These are phyloP conservation scores for Tribolium castaneum DNA, from an alignment of 1,140 invertebrate genomes.

Conservation along the genomic window DNA sequence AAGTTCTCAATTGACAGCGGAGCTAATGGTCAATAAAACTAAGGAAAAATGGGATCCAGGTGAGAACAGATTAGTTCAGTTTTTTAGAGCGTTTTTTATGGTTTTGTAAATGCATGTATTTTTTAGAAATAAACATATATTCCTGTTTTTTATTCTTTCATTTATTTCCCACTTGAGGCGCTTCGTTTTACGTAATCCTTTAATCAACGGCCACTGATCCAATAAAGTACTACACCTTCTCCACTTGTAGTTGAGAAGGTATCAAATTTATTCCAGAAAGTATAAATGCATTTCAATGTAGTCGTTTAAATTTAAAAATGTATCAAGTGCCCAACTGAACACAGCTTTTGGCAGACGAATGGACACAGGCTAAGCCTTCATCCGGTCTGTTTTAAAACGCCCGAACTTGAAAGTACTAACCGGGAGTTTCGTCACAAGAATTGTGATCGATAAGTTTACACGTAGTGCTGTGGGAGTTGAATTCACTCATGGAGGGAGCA, in stretches of 20 bases:
- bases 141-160: neutral
- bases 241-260: too few relatives aligned
- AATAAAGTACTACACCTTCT: too few relatives aligned
- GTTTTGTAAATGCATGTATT: neutral
- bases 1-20: slow-evolving; percentile 56
- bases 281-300: too few relatives aligned
- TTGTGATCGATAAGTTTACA: slow-evolving; percentile 73
- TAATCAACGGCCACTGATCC: too few relatives aligned
- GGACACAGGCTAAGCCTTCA: slow-evolving; percentile 43
- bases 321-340: slow-evolving; percentile 2
- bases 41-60: slow-evolving; percentile 63
- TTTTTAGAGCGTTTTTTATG: slow-evolving; percentile 9
- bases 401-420: slow-evolving; percentile 69
- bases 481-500: slow-evolving; percentile 60
- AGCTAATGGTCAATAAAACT: slow-evolving; percentile 62
- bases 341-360: slow-evolving; percentile 33
- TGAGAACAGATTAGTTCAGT: slow-evolving; percentile 50
- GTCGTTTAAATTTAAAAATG: too few relatives aligned
- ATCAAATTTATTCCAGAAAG: too few relatives aligned
- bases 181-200: too few relatives aligned
- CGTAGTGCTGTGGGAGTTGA: slow-evolving; percentile 70
- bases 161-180: neutral
- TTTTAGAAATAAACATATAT: neutral
- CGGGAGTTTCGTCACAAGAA: slow-evolving; percentile 67
- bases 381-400: slow-evolving; percentile 57